Conservation (phyloP, 2,888 invertebrate genomes). For the Cephus runcator region DNA sequence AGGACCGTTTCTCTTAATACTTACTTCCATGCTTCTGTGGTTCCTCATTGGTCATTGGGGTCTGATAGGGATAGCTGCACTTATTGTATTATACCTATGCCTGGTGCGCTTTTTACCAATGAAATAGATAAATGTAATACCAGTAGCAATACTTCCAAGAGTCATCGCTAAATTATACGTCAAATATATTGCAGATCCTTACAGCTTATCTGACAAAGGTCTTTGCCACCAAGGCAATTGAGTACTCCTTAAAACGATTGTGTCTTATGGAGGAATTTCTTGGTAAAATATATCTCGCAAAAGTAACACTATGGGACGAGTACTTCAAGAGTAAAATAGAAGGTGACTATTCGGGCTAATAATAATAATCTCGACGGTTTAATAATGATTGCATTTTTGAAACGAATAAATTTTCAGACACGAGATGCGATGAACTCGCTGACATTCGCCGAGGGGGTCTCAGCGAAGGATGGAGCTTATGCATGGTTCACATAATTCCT, state of each 20-base stretch:
- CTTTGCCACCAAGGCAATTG: conserved; percentile 39
- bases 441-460: conserved; percentile 42
- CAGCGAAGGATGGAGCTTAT: conserved; percentile 43
- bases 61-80: conserved; percentile 65
- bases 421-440: conserved; percentile 35
- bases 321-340: conserved; percentile 40
- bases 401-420: conserved; percentile 21
- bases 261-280: conserved; percentile 46
- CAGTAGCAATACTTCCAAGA: neutral
- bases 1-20: conserved; percentile 66
- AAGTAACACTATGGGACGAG: conserved; percentile 43
- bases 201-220: conserved; percentile 44
- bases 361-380: neutral
- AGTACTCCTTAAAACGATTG: conserved; percentile 42
- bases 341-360: conserved; percentile 26
- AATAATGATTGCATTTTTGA: neutral
- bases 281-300: conserved; percentile 43
- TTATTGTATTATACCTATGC: conserved; percentile 61
- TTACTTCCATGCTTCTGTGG: conserved; percentile 65
- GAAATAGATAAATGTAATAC: conserved; percentile 1
- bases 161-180: conserved; percentile 9
- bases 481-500: conserved; percentile 45
- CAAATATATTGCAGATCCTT: conserved; percentile 31
- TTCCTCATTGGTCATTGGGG: conserved; percentile 67
- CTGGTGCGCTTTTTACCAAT: conserved; percentile 26